These are phyloP conservation scores for Vicugna pacos DNA, from an alignment of 2,113 vertebrate species.

Conservation along the genomic window DNA sequence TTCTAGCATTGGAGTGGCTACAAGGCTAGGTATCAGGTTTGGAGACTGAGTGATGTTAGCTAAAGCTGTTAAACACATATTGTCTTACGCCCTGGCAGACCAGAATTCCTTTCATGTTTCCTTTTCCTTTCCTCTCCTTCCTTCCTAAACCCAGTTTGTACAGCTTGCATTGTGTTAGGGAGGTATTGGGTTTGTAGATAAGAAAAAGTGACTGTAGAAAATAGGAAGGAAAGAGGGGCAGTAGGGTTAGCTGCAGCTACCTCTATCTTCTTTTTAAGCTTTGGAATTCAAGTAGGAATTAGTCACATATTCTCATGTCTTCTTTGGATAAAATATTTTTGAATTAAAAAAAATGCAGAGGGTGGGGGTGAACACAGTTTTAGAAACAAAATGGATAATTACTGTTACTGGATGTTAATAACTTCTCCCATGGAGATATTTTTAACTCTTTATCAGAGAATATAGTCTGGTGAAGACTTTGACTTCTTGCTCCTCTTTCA, in stretches of 20 bases:
- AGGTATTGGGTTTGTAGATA: background rate
- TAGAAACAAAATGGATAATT: slow-evolving; percentile 1
- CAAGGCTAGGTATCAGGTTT: background rate
- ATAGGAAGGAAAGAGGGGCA: background rate
- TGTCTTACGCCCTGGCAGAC: background rate
- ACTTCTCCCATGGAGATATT: background rate
- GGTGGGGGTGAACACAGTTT: background rate
- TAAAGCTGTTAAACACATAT: slow-evolving; percentile 16
- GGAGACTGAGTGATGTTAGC: background rate
- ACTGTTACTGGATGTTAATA: background rate
- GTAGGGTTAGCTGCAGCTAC: background rate
- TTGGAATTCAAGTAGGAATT: slow-evolving; percentile 41
- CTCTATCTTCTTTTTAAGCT: background rate
- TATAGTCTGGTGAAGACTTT: background rate
- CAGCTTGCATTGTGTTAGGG: background rate
- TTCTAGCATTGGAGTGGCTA: slow-evolving; percentile 18
- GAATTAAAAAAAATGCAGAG: background rate
- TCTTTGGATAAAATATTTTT: slow-evolving; percentile 37
- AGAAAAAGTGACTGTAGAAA: slow-evolving; percentile 37
- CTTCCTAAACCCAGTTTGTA: slow-evolving; percentile 31
- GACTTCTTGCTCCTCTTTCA: slow-evolving; percentile 38
- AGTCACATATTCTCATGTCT: background rate
- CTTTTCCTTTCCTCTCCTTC: background rate
- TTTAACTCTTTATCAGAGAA: slow-evolving; percentile 35
- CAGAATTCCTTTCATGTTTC: slow-evolving; percentile 42